Conservation (phyloP, 1,140 invertebrate species). For the Drosophila busckii region DNA sequence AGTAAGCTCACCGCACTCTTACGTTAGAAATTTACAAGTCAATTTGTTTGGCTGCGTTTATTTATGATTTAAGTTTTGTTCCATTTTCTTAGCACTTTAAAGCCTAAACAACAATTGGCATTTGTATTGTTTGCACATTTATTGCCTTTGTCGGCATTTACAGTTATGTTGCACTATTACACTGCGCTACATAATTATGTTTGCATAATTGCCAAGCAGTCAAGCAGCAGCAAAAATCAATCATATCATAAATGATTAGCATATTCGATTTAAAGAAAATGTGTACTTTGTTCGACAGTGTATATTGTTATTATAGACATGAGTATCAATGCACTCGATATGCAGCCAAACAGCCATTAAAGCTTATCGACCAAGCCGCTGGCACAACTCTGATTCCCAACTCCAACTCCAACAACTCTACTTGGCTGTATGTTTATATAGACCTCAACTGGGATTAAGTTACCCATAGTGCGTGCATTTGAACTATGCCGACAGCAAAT, state of each 20-base stretch:
- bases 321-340: conserved; percentile 33
- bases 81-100: conserved; percentile 36
- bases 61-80: conserved; percentile 39
- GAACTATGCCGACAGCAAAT: conserved; percentile 50
- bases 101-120: conserved; percentile 33
- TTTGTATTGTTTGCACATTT: conserved; percentile 42
- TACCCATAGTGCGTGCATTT: conserved; percentile 48
- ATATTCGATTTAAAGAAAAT: no score
- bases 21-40: conserved; percentile 56
- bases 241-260: no score
- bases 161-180: conserved; percentile 47
- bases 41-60: conserved; percentile 30
- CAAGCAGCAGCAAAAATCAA: no score
- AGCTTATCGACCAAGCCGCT: conserved; percentile 54
- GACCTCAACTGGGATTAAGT: conserved; percentile 72
- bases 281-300: no score
- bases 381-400: conserved; percentile 4
- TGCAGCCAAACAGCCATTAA: conserved; percentile 55
- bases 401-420: conserved; percentile 1
- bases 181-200: conserved; percentile 29
- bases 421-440: conserved; percentile 52
- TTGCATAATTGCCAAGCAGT: not conserved
- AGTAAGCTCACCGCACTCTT: no score
- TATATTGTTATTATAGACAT: no score
- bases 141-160: conserved; percentile 59